Conservation (phyloP, 2,888 invertebrate genomes). For the Euplagia quadripunctaria region DNA sequence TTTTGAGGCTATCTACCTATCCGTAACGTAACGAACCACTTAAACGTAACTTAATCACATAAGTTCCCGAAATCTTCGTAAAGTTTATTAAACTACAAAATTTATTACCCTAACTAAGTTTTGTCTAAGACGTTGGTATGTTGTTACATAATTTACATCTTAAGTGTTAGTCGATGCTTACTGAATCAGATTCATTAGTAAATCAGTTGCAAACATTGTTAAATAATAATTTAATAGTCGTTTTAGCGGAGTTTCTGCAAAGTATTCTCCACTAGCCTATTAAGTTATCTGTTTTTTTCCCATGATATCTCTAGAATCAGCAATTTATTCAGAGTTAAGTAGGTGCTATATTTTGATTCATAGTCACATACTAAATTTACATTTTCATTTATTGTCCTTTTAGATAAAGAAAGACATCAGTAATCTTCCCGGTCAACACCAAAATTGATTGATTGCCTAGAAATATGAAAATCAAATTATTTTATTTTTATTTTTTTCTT, state of each 20-base stretch:
- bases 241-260: background rate
- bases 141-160: slow-evolving; percentile 19
- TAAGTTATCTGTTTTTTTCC: too few species aligned
- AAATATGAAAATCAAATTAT: background rate
- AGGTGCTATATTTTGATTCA: background rate
- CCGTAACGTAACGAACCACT: slow-evolving; percentile 1
- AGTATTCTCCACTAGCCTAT: background rate
- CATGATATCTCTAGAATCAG: too few species aligned
- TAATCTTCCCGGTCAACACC: background rate
- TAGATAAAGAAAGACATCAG: background rate
- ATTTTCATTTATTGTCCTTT: background rate
- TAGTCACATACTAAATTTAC: background rate
- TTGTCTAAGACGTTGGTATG: slow-evolving; percentile 20
- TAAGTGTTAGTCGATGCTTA: background rate
- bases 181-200: background rate
- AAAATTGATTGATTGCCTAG: background rate
- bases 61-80: slow-evolving; percentile 35
- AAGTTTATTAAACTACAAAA: slow-evolving; percentile 39
- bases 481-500: too few species aligned
- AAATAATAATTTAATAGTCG: background rate
- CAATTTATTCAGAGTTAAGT: background rate
- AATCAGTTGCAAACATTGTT: background rate
- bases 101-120: slow-evolving; percentile 33
- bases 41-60: slow-evolving; percentile 48
- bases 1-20: background rate